Base-by-base conservation (phyloP, 23 tunicate genomes). In the Ciona savignyi region DNA sequence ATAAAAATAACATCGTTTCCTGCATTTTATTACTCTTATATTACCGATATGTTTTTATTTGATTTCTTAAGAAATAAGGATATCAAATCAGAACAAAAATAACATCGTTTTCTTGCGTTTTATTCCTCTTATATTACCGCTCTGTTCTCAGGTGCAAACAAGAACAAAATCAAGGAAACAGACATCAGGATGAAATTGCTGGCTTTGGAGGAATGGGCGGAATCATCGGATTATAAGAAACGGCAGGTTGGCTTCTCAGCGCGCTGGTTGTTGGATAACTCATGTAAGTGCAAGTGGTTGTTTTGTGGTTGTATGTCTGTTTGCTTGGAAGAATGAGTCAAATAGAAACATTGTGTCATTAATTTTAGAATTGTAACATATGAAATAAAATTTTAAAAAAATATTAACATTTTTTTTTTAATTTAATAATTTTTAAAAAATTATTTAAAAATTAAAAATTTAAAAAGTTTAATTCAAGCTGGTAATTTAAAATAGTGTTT, bases 241-340 rank as follows among this genome's bases (percentile, higher is more conserved):
- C 77, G 96, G 0, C 96, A 89, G 74, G 89, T 89, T 74, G 96
- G 96, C 1, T 89, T 89, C 56, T 79, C 79, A 20, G 84, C 96
- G 27, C 85, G 65, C 28, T 89, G 96, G 96, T 78, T 89, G 0
- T 74, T 89, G 35, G 96, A 89, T 49, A 89, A 89, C 49, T 63
- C 74, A n/a, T 89, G 91, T 85, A 66, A 78, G 91, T 84, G 65
- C 27, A n/a, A 9, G 11, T 42, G 15, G 9, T 42, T 42, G 56
- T 42, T 9, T 42, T 42, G 56, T 42, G 56, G 15, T 42, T 42
- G 56, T 42, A n/a, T n/a, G n/a, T n/a, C n/a, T n/a, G n/a, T n/a
- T n/a, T 49, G 20, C 61, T 49, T 49, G 15, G 19, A 49, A 49
- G 20, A 49, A 11, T 49, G 20, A 20, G 15, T 20, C 15, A 49